Percentiles rank a stretch among this genome's conserved stretches.
Evolutionary conservation across 2,888 invertebrate species (phyloP).

Genomic region (Rapana venosa): DNA sequence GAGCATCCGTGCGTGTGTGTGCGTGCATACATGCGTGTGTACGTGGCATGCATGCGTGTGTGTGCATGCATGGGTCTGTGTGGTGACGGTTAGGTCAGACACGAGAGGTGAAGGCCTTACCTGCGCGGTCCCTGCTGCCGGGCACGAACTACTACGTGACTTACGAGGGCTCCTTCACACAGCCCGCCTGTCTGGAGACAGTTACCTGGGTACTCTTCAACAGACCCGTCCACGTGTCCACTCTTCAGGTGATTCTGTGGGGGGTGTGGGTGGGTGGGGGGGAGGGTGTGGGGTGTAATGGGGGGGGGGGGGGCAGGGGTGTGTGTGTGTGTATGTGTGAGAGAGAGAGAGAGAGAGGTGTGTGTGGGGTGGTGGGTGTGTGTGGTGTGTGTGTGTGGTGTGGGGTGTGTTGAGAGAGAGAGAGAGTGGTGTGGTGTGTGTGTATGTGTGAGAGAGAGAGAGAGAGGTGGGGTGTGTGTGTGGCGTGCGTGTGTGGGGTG

Average conservation of each 20-base stretch:
- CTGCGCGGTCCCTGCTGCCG: constrained; percentile 80
- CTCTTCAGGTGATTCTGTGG: background rate
- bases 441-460: background rate
- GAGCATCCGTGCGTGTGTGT: too few relatives aligned
- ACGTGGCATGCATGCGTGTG: background rate
- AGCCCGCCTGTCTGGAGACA: constrained; percentile 98
- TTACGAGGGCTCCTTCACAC: constrained; percentile 98
- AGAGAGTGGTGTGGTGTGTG: background rate
- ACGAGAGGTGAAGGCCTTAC: constrained; percentile 52
- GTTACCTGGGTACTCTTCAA: constrained; percentile 99
- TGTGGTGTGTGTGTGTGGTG: background rate
- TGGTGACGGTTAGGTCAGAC: constrained; percentile 51
- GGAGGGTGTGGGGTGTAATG: background rate
- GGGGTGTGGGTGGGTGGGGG: background rate
- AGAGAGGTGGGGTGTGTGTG: background rate
- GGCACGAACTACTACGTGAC: constrained; percentile 96
- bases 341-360: background rate
- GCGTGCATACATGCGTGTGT: too few relatives aligned
- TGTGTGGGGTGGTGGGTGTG: background rate
- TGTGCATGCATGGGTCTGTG: background rate
- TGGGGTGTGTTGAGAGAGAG: background rate
- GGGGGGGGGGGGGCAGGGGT: background rate
- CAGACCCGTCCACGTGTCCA: constrained; percentile 86
- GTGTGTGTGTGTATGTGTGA: constrained; percentile 2
- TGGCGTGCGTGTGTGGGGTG: background rate